phyloP scores from a whole-genome alignment of 2,797 vertebrate genomes.

The Gymnothorax reevesii region DNA sequence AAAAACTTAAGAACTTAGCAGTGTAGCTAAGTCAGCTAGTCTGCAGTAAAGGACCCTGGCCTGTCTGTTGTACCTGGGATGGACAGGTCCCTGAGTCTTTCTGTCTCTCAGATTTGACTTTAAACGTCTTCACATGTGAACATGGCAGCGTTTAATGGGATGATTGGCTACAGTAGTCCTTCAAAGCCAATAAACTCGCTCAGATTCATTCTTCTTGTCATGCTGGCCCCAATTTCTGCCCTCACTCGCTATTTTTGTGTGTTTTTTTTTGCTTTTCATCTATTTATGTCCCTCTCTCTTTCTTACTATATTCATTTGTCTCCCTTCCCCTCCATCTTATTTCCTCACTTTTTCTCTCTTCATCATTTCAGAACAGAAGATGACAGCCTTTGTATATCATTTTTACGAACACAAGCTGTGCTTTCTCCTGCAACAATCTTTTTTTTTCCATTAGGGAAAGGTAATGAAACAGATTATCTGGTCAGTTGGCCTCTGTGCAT shows the following conservation, averaged over 20 bases:
- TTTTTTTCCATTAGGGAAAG: not conserved
- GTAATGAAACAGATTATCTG: not conserved
- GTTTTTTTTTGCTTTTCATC: not conserved
- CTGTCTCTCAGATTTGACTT: not conserved
- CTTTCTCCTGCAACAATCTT: not conserved
- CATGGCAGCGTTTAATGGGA: not conserved
- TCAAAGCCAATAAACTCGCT: not conserved
- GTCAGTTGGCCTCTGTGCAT: not conserved
- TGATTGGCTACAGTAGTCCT: not conserved
- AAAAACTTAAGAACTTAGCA: not conserved
- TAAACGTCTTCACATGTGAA: not conserved
- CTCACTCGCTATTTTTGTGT: not conserved
- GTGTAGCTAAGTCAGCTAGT: not conserved
- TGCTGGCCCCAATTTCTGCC: not conserved
- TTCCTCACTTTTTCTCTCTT: not conserved
- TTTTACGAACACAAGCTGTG: not conserved
- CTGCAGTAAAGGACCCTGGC: not conserved
- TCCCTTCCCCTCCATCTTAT: too few species aligned
- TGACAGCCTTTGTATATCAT: not conserved
- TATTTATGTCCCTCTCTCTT: not conserved
- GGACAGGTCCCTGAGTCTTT: not conserved
- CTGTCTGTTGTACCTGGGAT: not conserved
- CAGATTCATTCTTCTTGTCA: not conserved
- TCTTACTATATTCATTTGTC: not conserved
- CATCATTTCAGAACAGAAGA: not conserved